phyloP scores from a whole-genome alignment of 2,888 invertebrate species.

The Desoria tigrina region DNA sequence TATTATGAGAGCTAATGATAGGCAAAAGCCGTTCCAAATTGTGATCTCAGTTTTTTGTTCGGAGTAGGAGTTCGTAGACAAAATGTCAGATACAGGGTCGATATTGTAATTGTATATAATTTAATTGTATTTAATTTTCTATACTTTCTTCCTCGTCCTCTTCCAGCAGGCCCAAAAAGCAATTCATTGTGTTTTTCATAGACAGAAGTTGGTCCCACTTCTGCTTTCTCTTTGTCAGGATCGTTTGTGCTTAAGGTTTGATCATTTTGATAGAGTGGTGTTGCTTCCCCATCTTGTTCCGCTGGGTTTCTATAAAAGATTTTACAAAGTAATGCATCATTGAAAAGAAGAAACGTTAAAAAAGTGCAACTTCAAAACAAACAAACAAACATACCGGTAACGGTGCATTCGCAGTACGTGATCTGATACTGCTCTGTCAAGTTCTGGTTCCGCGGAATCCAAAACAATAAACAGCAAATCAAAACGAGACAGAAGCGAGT shows the following conservation, averaged over 20 bases:
- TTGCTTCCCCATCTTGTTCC: conserved; percentile 91
- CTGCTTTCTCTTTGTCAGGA: conserved; percentile 61
- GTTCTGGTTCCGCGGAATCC: conserved; percentile 86
- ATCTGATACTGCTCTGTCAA: conserved; percentile 89
- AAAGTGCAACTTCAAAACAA: neutral
- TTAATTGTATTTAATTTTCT: conserved; percentile 3
- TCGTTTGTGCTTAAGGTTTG: conserved; percentile 85
- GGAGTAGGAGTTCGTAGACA: too few species aligned
- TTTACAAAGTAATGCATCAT: neutral
- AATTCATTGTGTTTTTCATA: conserved; percentile 92
- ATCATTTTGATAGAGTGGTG: conserved; percentile 77
- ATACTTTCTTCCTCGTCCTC: conserved; percentile 14
- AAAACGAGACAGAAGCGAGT: conserved; percentile 94
- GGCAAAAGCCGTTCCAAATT: too few species aligned
- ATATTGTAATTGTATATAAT: conserved; percentile 36
- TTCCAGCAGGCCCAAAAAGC: conserved; percentile 68
- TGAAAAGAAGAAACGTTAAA: neutral
- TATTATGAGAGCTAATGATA: too few species aligned
- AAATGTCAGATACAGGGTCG: too few species aligned
- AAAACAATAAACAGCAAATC: conserved; percentile 96
- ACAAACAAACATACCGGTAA: conserved; percentile 67
- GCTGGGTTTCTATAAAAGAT: conserved; percentile 70
- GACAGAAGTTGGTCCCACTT: conserved; percentile 69
- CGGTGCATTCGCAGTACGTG: conserved; percentile 97
- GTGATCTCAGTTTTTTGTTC: too few species aligned